Evolutionary conservation across 2,888 invertebrate species (phyloP).

Genomic region (Steinernema hermaphroditum): DNA sequence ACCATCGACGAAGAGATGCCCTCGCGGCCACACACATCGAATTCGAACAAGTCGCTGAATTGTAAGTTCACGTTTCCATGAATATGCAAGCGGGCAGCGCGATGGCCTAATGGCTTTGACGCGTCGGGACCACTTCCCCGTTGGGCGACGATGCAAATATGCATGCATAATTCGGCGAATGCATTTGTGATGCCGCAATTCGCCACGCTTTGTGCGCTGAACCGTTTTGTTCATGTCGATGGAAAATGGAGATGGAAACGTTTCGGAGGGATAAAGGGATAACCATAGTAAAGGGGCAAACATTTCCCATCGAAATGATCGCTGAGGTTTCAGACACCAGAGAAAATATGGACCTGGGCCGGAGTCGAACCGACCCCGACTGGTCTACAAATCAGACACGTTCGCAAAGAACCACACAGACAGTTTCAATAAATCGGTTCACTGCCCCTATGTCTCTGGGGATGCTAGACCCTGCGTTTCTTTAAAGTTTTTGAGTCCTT

Average conservation of each 20-base stretch:
- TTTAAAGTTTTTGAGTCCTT: too few relatives aligned
- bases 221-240: not conserved
- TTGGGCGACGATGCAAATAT: slow-evolving; percentile 20
- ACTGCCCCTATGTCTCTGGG: too few relatives aligned
- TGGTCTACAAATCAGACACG: too few relatives aligned
- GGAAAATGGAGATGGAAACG: not conserved
- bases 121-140: slow-evolving; percentile 17
- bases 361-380: too few relatives aligned
- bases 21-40: slow-evolving; percentile 18
- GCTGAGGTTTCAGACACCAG: too few relatives aligned
- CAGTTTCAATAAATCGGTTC: too few relatives aligned
- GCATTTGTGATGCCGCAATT: slow-evolving; percentile 27
- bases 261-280: too few relatives aligned
- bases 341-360: too few relatives aligned
- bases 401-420: too few relatives aligned
- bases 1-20: slow-evolving; percentile 22
- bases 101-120: slow-evolving; percentile 4
- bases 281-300: too few relatives aligned
- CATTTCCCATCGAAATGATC: too few relatives aligned
- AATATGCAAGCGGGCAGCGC: slow-evolving; percentile 3
- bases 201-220: not conserved
- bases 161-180: slow-evolving; percentile 27
- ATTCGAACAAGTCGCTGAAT: slow-evolving; percentile 28
- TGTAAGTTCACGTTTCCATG: slow-evolving; percentile 10
- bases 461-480: too few relatives aligned